Evolutionary conservation across 2,797 vertebrate species (phyloP).

Genomic region (Myripristis jacobus): DNA sequence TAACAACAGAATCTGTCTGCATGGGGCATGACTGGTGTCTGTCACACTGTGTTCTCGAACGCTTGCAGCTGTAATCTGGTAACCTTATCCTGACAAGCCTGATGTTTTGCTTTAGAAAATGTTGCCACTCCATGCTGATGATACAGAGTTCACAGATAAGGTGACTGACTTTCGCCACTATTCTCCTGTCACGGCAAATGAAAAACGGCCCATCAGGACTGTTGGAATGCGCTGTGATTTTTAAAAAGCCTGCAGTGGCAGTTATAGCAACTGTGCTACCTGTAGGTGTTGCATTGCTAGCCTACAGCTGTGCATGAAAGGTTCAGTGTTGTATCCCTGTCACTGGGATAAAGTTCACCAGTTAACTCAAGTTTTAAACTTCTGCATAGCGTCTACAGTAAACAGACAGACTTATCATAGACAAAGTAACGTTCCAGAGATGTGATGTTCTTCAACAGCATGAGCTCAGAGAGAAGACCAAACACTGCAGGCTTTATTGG

Average conservation of each 20-base stretch:
- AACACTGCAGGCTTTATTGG: constrained; percentile 60
- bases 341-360: constrained; percentile 28
- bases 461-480: constrained; percentile 35
- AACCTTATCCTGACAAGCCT: constrained; percentile 70
- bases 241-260: constrained; percentile 61
- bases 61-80: constrained; percentile 62
- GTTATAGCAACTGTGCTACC: constrained; percentile 29
- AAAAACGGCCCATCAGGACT: constrained; percentile 64
- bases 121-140: constrained; percentile 31
- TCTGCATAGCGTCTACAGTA: constrained; percentile 20
- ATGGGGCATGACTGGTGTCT: constrained; percentile 55
- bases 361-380: constrained; percentile 38
- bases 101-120: constrained; percentile 53
- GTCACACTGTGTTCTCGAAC: constrained; percentile 37
- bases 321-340: constrained; percentile 14
- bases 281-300: constrained; percentile 41
- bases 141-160: constrained; percentile 71
- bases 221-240: constrained; percentile 70
- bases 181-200: constrained; percentile 74
- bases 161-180: constrained; percentile 73
- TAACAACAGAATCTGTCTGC: constrained; percentile 67
- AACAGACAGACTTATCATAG: constrained; percentile 32
- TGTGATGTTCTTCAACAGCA: constrained; percentile 36
- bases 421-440: constrained; percentile 51
- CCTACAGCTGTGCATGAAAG: constrained; percentile 12